Percentiles rank a stretch among this genome's conserved stretches.
Evolutionary conservation across 92 coral and sea anemone species (phyloP).

Genomic region (Siderastrea radians): DNA sequence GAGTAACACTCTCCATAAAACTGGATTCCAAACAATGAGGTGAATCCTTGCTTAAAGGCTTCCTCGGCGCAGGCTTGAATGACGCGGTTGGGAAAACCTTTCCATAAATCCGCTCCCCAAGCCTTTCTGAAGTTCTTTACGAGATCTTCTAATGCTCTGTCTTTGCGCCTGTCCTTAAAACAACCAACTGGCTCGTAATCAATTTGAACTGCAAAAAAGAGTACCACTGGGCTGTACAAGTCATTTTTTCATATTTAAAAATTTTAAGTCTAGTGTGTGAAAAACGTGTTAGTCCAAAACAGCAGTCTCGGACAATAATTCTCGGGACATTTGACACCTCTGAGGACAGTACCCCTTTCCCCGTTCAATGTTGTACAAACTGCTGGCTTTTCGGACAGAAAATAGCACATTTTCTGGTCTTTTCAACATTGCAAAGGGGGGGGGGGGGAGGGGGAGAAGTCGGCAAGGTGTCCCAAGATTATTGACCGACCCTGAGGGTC

Average conservation of each 20-base stretch:
- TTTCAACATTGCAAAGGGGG: no score
- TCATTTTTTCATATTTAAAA: neutral
- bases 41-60: slow-evolving; percentile 11
- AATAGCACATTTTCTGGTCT: no score
- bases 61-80: slow-evolving; percentile 37
- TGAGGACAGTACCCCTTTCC: no score
- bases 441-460: no score
- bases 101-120: neutral
- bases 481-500: no score
- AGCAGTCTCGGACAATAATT: no score
- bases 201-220: slow-evolving; percentile 27
- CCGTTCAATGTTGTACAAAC: no score
- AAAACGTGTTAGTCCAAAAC: no score
- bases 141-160: neutral
- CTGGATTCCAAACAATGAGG: neutral
- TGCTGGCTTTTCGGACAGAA: no score
- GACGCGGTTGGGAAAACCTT: slow-evolving; percentile 2
- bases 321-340: no score
- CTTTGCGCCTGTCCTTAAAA: neutral
- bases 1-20: slow-evolving; percentile 30
- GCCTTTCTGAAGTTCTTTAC: slow-evolving; percentile 19
- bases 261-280: neutral
- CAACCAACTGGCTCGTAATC: slow-evolving; percentile 46
- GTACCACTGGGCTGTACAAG: neutral
- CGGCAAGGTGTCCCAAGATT: no score